Percentiles rank a stretch among this genome's conserved stretches.
Evolutionary conservation across 2,888 invertebrate species (phyloP).

Genomic region (Pseudoips prasinana): DNA sequence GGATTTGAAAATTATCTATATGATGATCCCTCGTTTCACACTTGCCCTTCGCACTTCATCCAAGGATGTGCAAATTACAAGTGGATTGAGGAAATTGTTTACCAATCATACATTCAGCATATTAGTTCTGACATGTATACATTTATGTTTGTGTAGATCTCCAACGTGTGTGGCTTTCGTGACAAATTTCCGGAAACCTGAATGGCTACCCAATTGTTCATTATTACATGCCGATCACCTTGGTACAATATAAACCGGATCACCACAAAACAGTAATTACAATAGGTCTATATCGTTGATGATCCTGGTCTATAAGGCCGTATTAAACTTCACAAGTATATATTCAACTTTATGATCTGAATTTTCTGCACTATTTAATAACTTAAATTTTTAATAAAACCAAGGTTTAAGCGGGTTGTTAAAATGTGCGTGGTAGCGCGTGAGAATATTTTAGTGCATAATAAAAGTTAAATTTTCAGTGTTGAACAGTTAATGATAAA

Average conservation of each 20-base stretch:
- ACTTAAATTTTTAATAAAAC: conserved; percentile 33
- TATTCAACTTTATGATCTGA: conserved; percentile 23
- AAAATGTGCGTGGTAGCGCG: conserved; percentile 52
- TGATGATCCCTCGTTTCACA: conserved; percentile 42
- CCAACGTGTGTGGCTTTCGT: conserved; percentile 2
- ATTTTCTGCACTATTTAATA: conserved; percentile 28
- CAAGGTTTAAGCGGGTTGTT: conserved; percentile 48
- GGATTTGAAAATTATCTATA: conserved; percentile 62
- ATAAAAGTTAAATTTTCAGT: conserved; percentile 57
- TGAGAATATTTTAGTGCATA: conserved; percentile 59
- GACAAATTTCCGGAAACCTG: conserved; percentile 46
- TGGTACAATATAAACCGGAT: conserved; percentile 54
- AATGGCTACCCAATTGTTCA: conserved; percentile 21
- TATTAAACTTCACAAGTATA: conserved; percentile 22
- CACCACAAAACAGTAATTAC: conserved; percentile 43
- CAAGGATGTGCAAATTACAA: conserved; percentile 23
- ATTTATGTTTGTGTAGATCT: conserved; percentile 5
- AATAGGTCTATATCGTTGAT: conserved; percentile 41
- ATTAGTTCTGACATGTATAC: background rate
- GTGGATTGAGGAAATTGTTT: background rate
- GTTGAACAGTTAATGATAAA: conserved; percentile 63
- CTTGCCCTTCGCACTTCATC: conserved; percentile 27
- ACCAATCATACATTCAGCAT: background rate
- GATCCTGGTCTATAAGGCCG: conserved; percentile 48
- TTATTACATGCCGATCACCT: conserved; percentile 51